Evolutionary conservation across 2,113 vertebrate genomes (phyloP), one percentile per base, ranked within the genome.

Genomic region (Carassius gibelio): DNA sequence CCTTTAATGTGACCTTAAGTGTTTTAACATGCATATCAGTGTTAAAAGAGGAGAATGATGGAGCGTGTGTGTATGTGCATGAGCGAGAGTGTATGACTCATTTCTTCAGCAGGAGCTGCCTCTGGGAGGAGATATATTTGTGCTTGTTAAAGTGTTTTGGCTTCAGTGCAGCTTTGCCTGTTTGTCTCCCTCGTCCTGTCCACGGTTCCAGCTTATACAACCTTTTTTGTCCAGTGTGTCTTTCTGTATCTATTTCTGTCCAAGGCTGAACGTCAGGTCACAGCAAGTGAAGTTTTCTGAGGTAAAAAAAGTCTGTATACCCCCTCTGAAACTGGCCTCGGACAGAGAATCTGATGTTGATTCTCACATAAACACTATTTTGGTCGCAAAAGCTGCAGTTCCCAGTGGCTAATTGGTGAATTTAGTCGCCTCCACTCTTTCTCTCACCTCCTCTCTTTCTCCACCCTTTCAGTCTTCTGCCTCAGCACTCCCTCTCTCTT

Each of bases 71-170:
- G 38, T 30, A 8, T 23, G 30, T 23, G 72, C 61, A 48, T 79
- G 61, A 50, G 64, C 68, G 23, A 42, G 61, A 66, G 87, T 64
- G 82, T 26, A 76, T 87, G 87, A 90, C 84, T 89, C 85, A 90
- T 87, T 83, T 68, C 61, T 87, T 85, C 84, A 88, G 83, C 79
- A 80, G 82, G 77, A 86, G 72, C 82, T 72, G 84, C 87, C 84
- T 85, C 75, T 69, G 88, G 87, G 89, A 90, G 50, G 38, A 87
- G 87, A 90, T 89, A 85, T 88, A 89, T 91, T 89, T 90, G 82
- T 89, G 85, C 82, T 85, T 89, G 86, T 87, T 90, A 84, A 89
- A 84, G 82, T 85, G 81, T 88, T 85, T 85, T 88, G 88, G 87
- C 59, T 83, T 83, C 77, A 38, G 64, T 88, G 78, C 80, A 88